Evolutionary conservation across 2,888 invertebrate species (phyloP).

Genomic region (Synergus gifuensis): DNA sequence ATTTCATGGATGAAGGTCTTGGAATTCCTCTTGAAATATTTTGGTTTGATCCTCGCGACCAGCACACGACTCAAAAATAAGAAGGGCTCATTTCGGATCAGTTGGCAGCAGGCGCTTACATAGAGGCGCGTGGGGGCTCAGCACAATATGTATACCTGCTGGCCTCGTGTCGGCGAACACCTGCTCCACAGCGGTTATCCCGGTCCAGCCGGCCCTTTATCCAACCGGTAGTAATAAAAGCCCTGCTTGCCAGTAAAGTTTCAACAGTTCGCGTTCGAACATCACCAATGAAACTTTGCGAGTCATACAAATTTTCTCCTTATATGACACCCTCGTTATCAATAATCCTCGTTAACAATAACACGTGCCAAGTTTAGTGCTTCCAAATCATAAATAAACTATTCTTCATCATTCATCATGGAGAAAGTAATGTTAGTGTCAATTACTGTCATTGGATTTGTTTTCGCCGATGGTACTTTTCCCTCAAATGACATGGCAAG

Average conservation of each 20-base stretch:
- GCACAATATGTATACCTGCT: slow-evolving; percentile 62
- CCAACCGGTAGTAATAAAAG: slow-evolving; percentile 67
- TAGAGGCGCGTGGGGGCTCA: slow-evolving; percentile 47
- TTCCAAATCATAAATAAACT: neutral
- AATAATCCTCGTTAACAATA: slow-evolving; percentile 7
- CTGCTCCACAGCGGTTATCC: slow-evolving; percentile 67
- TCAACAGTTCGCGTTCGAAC: slow-evolving; percentile 40
- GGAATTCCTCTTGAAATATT: slow-evolving; percentile 18
- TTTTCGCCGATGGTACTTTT: slow-evolving; percentile 38
- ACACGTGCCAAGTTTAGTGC: slow-evolving; percentile 16
- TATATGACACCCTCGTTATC: slow-evolving; percentile 47
- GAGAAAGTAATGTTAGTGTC: slow-evolving; percentile 45
- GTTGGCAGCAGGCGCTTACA: neutral
- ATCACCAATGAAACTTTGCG: slow-evolving; percentile 46
- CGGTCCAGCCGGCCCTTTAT: slow-evolving; percentile 65
- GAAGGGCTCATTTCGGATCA: slow-evolving; percentile 4
- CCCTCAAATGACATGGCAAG: slow-evolving; percentile 71
- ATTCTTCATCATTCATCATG: slow-evolving; percentile 22
- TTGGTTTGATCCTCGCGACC: slow-evolving; percentile 29
- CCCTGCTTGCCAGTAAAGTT: slow-evolving; percentile 24
- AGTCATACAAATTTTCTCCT: slow-evolving; percentile 1
- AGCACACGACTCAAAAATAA: slow-evolving; percentile 16
- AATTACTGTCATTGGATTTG: slow-evolving; percentile 44
- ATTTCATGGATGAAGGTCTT: neutral
- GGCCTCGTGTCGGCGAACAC: slow-evolving; percentile 73